These are phyloP conservation scores for Discoglossus pictus DNA, from an alignment of 2,797 vertebrate genomes.

Conservation along the genomic window DNA sequence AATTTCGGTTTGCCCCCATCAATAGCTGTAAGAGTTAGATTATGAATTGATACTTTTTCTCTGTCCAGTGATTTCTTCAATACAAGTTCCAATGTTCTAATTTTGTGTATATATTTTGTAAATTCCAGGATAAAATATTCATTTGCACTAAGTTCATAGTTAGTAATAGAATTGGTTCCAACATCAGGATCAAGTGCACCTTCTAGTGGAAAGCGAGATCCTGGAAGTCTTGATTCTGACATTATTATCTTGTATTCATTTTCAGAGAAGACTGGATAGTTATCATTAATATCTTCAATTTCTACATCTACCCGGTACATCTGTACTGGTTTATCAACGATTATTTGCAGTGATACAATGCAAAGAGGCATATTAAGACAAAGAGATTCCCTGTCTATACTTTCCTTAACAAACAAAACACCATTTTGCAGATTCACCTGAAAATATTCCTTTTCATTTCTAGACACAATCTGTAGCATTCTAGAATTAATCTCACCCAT, in stretches of 20 bases:
- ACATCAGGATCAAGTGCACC: constrained; percentile 70
- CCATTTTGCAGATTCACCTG: constrained; percentile 71
- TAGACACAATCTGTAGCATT: constrained; percentile 69
- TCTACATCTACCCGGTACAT: constrained; percentile 70
- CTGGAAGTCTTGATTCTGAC: constrained; percentile 68
- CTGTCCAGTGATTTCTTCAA: constrained; percentile 74
- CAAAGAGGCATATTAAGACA: constrained; percentile 66
- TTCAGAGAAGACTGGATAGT: constrained; percentile 66
- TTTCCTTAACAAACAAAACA: constrained; percentile 65
- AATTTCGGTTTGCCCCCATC: constrained; percentile 67
- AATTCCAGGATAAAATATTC: constrained; percentile 69
- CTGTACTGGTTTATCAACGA: constrained; percentile 71
- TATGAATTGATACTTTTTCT: constrained; percentile 66
- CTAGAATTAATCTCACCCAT: constrained; percentile 65
- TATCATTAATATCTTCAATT: constrained; percentile 74
- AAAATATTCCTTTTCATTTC: constrained; percentile 70
- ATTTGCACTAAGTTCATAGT: constrained; percentile 66
- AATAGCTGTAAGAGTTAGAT: constrained; percentile 67
- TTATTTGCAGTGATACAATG: constrained; percentile 69
- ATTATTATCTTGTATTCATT: constrained; percentile 65
- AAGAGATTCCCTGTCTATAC: constrained; percentile 70
- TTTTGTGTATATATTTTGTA: constrained; percentile 61
- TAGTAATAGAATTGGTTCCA: constrained; percentile 67
- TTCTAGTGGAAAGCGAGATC: constrained; percentile 69
- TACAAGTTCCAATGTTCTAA: constrained; percentile 65